A percentile compares a stretch with the other conserved stretches of the same genome.
phyloP scores from a whole-genome alignment of 1,140 invertebrate genomes.

The Aphelinus certus region DNA sequence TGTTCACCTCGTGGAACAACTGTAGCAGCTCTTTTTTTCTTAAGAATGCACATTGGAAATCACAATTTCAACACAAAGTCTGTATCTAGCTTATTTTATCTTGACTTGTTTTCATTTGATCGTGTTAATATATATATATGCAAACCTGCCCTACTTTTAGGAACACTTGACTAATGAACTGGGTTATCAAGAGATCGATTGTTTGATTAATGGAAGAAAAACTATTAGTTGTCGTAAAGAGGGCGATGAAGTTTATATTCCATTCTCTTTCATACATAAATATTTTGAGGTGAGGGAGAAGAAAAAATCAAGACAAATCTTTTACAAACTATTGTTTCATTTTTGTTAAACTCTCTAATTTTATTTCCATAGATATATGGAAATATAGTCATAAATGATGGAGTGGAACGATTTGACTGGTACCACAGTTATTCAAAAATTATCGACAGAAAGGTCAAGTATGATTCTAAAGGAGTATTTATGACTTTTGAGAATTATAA shows the following conservation, averaged over 20 bases:
- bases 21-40: conserved; percentile 57
- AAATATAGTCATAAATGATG: conserved; percentile 76
- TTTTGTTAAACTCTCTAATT: conserved; percentile 34
- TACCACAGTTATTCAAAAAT: conserved; percentile 94
- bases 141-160: too few species aligned
- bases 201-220: conserved; percentile 90
- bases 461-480: conserved; percentile 88
- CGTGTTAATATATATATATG: too few species aligned
- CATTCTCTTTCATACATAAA: conserved; percentile 91
- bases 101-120: not conserved
- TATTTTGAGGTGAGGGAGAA: conserved; percentile 86
- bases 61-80: conserved; percentile 68
- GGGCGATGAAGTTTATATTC: conserved; percentile 88
- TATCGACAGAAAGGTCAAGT: conserved; percentile 86
- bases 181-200: conserved; percentile 82
- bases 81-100: conserved; percentile 24
- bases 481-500: conserved; percentile 98
- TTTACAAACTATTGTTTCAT: not conserved
- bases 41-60: conserved; percentile 59
- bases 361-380: conserved; percentile 73
- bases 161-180: conserved; percentile 45
- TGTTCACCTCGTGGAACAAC: conserved; percentile 63
- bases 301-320: not conserved
- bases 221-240: conserved; percentile 84
- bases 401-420: conserved; percentile 87